Conservation (phyloP, 2,888 invertebrate species). For the Drosophila colorata region DNA sequence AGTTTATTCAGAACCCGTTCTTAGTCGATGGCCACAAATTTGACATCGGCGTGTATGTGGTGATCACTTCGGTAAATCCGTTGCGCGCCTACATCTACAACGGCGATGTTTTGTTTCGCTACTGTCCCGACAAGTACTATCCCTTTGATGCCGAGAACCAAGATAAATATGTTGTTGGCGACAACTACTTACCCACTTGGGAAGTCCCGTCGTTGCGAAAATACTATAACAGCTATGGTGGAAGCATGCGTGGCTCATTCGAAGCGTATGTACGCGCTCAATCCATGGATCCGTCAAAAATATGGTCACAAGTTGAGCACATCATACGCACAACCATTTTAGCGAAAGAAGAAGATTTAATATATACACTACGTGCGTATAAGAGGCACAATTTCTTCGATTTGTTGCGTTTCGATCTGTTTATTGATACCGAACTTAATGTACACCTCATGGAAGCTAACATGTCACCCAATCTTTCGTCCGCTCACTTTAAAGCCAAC, state of each 20-base stretch:
- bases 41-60: constrained; percentile 97
- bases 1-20: constrained; percentile 94
- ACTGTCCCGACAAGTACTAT: constrained; percentile 94
- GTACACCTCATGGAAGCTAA: constrained; percentile 97
- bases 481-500: constrained; percentile 96
- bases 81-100: constrained; percentile 95
- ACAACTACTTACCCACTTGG: constrained; percentile 98
- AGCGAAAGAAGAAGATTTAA: constrained; percentile 90
- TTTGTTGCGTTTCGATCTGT: constrained; percentile 97
- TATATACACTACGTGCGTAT: constrained; percentile 86
- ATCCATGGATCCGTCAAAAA: constrained; percentile 89
- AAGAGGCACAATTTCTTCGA: constrained; percentile 93
- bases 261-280: constrained; percentile 90
- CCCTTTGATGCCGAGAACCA: constrained; percentile 93
- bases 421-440: constrained; percentile 93
- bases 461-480: constrained; percentile 99
- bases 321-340: constrained; percentile 90
- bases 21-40: constrained; percentile 97
- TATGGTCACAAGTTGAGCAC: constrained; percentile 93
- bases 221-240: constrained; percentile 90
- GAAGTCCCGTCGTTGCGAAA: constrained; percentile 92
- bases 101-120: constrained; percentile 95
- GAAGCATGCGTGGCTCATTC: constrained; percentile 94
- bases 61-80: constrained; percentile 95
- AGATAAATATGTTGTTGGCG: constrained; percentile 97